These are phyloP conservation scores for Tenthredo scrophulariae DNA, from an alignment of 2,888 invertebrate genomes.

Conservation along the genomic window DNA sequence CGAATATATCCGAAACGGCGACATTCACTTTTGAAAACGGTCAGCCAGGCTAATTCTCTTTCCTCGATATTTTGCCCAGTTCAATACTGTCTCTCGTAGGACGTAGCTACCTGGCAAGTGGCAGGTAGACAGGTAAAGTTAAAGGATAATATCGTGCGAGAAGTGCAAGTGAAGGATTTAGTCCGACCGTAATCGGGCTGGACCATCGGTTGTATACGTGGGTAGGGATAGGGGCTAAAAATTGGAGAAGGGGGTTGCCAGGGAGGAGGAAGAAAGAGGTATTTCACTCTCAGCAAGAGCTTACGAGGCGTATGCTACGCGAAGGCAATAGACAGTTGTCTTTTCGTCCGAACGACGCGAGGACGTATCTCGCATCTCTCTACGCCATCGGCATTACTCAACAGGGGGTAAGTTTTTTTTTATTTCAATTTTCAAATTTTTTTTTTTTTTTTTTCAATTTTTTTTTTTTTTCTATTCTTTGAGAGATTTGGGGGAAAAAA, in stretches of 20 bases:
- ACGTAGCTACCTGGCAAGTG: not conserved
- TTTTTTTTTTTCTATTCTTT: not conserved
- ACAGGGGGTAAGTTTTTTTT: slow-evolving; percentile 26
- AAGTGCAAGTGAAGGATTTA: not conserved
- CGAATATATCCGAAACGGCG: not conserved
- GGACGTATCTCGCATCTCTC: slow-evolving; percentile 60
- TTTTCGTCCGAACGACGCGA: slow-evolving; percentile 75
- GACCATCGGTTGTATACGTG: not conserved
- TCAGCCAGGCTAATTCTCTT: not conserved
- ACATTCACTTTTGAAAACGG: slow-evolving; percentile 18
- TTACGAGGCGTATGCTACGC: slow-evolving; percentile 68
- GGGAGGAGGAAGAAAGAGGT: slow-evolving; percentile 57
- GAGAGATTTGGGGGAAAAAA: too few relatives aligned
- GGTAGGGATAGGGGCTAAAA: slow-evolving; percentile 11
- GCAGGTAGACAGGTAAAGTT: not conserved
- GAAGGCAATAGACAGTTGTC: slow-evolving; percentile 72
- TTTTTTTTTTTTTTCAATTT: not conserved
- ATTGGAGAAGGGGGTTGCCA: slow-evolving; percentile 23
- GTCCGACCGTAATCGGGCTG: not conserved
- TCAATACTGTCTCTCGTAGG: not conserved
- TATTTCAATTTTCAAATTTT: not conserved
- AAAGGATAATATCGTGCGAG: not conserved
- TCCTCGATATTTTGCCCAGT: not conserved
- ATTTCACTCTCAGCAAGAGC: slow-evolving; percentile 60
- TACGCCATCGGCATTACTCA: not conserved